Percentiles rank a stretch among this genome's conserved stretches.
Evolutionary conservation across 1,140 invertebrate species (phyloP).

Genomic region (Aphaenogaster floridana): DNA sequence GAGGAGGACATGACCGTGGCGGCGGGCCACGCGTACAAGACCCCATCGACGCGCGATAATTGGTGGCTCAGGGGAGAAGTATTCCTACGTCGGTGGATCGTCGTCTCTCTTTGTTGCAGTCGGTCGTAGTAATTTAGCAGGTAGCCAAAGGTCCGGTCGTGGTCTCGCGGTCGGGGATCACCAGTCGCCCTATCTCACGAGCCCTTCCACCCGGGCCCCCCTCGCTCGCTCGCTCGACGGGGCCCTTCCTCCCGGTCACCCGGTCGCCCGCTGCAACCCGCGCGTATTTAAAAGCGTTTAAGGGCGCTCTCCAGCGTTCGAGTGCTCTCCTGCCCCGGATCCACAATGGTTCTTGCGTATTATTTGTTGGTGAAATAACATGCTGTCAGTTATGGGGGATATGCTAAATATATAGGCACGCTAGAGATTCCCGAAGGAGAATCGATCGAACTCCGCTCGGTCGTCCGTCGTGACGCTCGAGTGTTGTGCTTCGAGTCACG

Average conservation of each 20-base stretch:
- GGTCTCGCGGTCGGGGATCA: slow-evolving; percentile 59
- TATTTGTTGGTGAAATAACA: slow-evolving; percentile 86
- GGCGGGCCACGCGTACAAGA: slow-evolving; percentile 42
- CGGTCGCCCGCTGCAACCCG: slow-evolving; percentile 66
- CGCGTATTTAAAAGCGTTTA: slow-evolving; percentile 81
- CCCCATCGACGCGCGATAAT: slow-evolving; percentile 75
- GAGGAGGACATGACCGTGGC: background rate
- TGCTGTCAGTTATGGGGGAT: slow-evolving; percentile 83
- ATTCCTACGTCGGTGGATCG: slow-evolving; percentile 60
- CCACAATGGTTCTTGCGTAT: slow-evolving; percentile 81
- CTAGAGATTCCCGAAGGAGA: slow-evolving; percentile 74
- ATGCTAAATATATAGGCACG: slow-evolving; percentile 83
- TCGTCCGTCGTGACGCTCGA: slow-evolving; percentile 67
- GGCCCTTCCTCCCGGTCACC: slow-evolving; percentile 45
- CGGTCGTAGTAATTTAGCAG: slow-evolving; percentile 80
- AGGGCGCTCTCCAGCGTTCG: slow-evolving; percentile 71
- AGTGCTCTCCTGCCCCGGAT: slow-evolving; percentile 72
- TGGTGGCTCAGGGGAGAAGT: slow-evolving; percentile 67
- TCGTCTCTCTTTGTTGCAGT: slow-evolving; percentile 61
- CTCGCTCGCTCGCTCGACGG: slow-evolving; percentile 4
- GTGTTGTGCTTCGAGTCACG: slow-evolving; percentile 77
- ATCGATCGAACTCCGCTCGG: slow-evolving; percentile 74
- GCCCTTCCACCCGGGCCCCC: slow-evolving; percentile 39
- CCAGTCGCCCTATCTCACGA: slow-evolving; percentile 48
- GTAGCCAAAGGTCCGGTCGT: slow-evolving; percentile 70